Conservation (phyloP, 2,888 invertebrate species). For the Sphinx pinastri region DNA sequence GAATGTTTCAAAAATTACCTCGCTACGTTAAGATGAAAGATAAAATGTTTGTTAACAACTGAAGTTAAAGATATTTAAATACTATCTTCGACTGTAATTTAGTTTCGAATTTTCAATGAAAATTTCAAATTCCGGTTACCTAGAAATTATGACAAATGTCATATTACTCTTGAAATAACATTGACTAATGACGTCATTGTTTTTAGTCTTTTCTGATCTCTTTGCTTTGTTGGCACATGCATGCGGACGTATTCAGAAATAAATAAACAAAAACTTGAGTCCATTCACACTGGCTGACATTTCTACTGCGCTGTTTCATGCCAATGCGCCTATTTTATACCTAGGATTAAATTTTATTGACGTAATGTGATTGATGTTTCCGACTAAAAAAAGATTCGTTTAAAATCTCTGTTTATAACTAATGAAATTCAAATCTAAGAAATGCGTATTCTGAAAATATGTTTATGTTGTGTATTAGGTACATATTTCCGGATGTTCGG, state of each 20-base stretch:
- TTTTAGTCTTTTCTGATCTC: conserved; percentile 63
- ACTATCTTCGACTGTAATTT: not conserved
- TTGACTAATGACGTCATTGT: conserved; percentile 63
- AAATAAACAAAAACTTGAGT: conserved; percentile 74
- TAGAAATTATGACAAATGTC: not conserved
- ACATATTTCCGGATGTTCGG: not conserved
- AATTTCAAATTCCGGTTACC: not conserved
- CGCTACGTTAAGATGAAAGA: not conserved
- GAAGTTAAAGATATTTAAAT: no score
- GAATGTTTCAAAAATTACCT: not conserved
- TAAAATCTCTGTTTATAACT: conserved; percentile 34
- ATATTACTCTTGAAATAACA: conserved; percentile 50
- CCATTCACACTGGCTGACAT: conserved; percentile 82
- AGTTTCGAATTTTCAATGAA: not conserved
- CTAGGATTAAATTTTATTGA: conserved; percentile 52
- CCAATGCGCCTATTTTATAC: conserved; percentile 65
- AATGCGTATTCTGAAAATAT: conserved; percentile 24
- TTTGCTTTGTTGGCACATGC: conserved; percentile 73
- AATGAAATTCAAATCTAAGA: conserved; percentile 21
- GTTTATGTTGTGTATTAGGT: conserved; percentile 18
- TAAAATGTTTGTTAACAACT: not conserved
- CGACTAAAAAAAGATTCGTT: conserved; percentile 39
- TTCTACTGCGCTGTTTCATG: conserved; percentile 67
- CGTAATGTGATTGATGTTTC: conserved; percentile 47
- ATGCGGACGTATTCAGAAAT: conserved; percentile 75